A percentile compares a stretch with the other conserved stretches of the same genome.
Evolutionary conservation across 2,113 vertebrate species (phyloP).

Genomic region (Boulengeromyrus knoepffleri): DNA sequence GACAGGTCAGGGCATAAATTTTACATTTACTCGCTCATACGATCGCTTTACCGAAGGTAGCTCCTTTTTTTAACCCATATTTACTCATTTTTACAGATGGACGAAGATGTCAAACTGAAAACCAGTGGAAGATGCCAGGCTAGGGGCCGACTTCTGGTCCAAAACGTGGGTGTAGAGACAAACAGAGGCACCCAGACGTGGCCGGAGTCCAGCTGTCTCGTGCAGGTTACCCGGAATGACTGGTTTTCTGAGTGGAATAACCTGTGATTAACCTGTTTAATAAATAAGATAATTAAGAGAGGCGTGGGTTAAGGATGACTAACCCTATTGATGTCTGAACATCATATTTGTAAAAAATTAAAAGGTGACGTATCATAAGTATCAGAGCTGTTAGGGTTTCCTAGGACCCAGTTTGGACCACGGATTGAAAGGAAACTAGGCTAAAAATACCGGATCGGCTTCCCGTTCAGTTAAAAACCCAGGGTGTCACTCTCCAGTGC

Average conservation of each 20-base stretch:
- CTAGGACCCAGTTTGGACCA: slow-evolving; percentile 1
- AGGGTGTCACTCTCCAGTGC: neutral
- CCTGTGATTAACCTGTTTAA: slow-evolving; percentile 3
- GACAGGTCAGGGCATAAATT: neutral
- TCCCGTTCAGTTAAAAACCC: neutral
- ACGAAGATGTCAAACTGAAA: neutral
- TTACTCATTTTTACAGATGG: neutral
- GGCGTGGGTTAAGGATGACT: neutral
- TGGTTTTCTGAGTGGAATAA: neutral
- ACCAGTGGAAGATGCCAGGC: neutral
- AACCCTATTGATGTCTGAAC: neutral
- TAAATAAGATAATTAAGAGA: neutral
- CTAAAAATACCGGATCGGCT: neutral
- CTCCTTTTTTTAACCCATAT: neutral
- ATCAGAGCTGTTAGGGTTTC: neutral
- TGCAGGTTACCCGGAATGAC: neutral
- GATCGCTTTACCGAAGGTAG: neutral
- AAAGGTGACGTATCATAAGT: neutral
- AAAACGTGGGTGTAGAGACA: neutral
- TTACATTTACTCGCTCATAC: neutral
- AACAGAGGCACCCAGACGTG: neutral
- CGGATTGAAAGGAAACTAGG: neutral
- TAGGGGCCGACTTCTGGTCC: neutral
- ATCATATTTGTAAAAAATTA: neutral
- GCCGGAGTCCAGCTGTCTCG: neutral